A percentile compares a stretch with the other conserved stretches of the same genome.
Evolutionary conservation across 1,140 invertebrate species (phyloP).

Genomic region (Drosophila seguyi): DNA sequence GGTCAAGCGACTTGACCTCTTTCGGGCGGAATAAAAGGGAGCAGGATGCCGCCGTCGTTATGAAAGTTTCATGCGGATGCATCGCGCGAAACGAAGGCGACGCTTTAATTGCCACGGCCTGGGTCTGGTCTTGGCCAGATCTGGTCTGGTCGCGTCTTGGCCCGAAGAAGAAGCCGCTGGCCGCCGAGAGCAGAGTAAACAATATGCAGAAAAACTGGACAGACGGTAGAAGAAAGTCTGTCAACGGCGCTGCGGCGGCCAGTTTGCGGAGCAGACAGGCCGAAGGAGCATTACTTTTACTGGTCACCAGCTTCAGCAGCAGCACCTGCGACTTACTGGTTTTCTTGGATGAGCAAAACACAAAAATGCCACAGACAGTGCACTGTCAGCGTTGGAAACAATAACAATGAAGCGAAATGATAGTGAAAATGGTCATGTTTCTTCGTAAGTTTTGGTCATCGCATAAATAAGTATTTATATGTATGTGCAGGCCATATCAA

Average conservation of each 20-base stretch:
- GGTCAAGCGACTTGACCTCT: constrained; percentile 31
- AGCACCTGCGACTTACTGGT: constrained; percentile 61
- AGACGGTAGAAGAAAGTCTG: constrained; percentile 75
- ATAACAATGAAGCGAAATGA: constrained; percentile 79
- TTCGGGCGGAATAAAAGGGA: constrained; percentile 35
- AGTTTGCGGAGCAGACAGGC: constrained; percentile 43
- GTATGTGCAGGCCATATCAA: constrained; percentile 32
- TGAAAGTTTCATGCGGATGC: constrained; percentile 76
- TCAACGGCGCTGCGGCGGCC: constrained; percentile 34
- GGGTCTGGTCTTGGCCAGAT: constrained; percentile 51
- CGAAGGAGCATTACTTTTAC: constrained; percentile 75
- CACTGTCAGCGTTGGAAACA: constrained; percentile 45
- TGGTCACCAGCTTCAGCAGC: constrained; percentile 30
- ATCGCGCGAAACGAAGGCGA: constrained; percentile 31
- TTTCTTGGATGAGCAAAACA: constrained; percentile 54
- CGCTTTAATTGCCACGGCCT: constrained; percentile 65
- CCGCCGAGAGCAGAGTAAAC: constrained; percentile 51
- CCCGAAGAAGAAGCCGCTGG: constrained; percentile 35
- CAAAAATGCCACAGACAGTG: constrained; percentile 41
- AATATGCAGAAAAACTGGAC: constrained; percentile 80
- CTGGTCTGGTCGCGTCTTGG: constrained; percentile 39
- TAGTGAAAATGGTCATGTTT: constrained; percentile 78
- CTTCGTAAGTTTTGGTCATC: constrained; percentile 72
- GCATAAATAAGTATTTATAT: constrained; percentile 62
- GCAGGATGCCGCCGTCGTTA: constrained; percentile 68